These are phyloP conservation scores for Ochropleura leucogaster DNA, from an alignment of 2,888 invertebrate species.

Conservation along the genomic window DNA sequence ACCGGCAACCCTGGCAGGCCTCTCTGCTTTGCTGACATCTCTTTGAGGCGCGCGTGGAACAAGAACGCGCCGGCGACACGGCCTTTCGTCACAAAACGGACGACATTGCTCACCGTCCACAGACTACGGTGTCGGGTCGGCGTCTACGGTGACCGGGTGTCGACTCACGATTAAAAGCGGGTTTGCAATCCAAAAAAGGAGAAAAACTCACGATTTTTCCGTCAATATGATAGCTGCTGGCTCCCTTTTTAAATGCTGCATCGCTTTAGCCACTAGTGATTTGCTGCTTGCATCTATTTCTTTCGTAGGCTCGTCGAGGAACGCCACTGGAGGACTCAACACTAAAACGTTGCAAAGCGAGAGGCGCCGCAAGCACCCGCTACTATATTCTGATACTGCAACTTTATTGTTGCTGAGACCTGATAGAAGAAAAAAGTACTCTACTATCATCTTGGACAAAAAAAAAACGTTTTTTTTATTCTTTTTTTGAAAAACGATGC, in stretches of 20 bases:
- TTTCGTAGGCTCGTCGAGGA: slow-evolving; percentile 51
- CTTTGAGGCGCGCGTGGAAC: too few species aligned
- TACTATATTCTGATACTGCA: slow-evolving; percentile 40
- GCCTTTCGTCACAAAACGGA: too few species aligned
- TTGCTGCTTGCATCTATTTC: slow-evolving; percentile 35
- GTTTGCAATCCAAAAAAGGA: neutral
- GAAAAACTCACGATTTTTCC: slow-evolving; percentile 34
- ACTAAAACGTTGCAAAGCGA: slow-evolving; percentile 34
- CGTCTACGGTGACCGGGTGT: too few species aligned
- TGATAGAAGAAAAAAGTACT: slow-evolving; percentile 9
- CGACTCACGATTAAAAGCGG: too few species aligned
- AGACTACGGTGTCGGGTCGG: too few species aligned
- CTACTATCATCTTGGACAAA: neutral
- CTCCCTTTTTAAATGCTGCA: slow-evolving; percentile 17
- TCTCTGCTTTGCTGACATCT: too few species aligned
- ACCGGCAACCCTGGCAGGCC: too few species aligned
- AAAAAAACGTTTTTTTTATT: neutral
- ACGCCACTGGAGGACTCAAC: slow-evolving; percentile 41
- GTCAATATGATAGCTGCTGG: slow-evolving; percentile 40
- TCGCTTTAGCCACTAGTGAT: slow-evolving; percentile 35
- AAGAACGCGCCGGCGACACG: too few species aligned
- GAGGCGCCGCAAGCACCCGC: slow-evolving; percentile 31
- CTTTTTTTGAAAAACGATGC: too few species aligned
- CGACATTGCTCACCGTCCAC: too few species aligned
- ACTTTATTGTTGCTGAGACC: slow-evolving; percentile 23